Base-by-base conservation (phyloP, 2,888 invertebrate genomes). In the Hipparchia semele region DNA sequence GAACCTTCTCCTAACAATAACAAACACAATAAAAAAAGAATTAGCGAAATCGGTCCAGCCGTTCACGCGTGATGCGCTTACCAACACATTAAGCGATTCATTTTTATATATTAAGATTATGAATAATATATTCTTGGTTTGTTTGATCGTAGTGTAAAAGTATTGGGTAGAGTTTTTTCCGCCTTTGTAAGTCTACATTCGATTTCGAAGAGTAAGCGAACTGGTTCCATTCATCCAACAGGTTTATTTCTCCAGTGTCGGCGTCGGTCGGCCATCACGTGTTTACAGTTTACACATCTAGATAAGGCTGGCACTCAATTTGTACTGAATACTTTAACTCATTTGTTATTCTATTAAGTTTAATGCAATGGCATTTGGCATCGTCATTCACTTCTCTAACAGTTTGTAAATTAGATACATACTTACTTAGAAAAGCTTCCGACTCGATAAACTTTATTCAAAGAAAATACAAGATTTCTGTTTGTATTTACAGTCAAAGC, bases 261-360 rank as follows among this genome's bases (percentile, higher is more conserved):
- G 23, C 61, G 70, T 66, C 70, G 67, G 46, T 23, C 66, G 49
- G 23, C 53, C 54, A 71, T 73, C 73, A 66, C 68, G 39, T 68
- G 70, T 73, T 73, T 73, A 72, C 72, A 74, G 7, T 39, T 39
- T 39, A 39, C 39, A 39, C 64, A 70, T 71, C 70, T 60, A 65
- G 68, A 75, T 70, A 72, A 51, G 58, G 66, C 13, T 45, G 51
- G 39, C 68, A 65, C 65, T 70, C 66, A 68, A 73, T 72, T 75
- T 75, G 75, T 72, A 51, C 65, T 49, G 65, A 62, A 68, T 68
- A 6, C n/a, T 23, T 73, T 59, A 53, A 70, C 59, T 67, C 7
- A 8, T 3, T 46, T 13, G 7, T 13, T 13, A n/a, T 71, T 10
- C 39, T 51, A 68, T 49, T 61, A 61, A 61, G 8, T 49, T 49